These are phyloP conservation scores for Lamprotornis superbus DNA, from an alignment of 2,113 vertebrate species.

Conservation along the genomic window DNA sequence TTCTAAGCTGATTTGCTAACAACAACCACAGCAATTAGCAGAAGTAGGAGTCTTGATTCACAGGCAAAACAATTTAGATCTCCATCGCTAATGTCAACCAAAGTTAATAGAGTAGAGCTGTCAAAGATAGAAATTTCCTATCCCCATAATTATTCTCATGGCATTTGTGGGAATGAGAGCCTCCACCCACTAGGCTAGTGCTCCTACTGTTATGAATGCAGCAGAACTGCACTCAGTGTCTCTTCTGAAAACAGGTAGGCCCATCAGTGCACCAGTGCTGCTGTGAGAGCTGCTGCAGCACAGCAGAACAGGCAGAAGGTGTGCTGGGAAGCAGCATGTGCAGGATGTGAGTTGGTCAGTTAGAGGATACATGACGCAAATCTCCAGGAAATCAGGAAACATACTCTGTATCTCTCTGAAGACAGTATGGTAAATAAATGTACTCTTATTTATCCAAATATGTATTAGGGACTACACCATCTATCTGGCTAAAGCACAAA, in stretches of 20 bases:
- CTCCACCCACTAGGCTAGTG: neutral
- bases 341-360: neutral
- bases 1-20: neutral
- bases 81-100: neutral
- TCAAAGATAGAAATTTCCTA: neutral
- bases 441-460: neutral
- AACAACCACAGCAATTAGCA: neutral
- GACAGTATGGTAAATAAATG: neutral
- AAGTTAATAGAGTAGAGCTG: neutral
- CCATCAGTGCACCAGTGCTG: fast-evolving
- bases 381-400: neutral
- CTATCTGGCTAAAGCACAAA: neutral
- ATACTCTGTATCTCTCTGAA: neutral
- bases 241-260: neutral
- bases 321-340: neutral
- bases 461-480: neutral
- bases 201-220: neutral
- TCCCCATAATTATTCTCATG: neutral
- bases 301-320: neutral
- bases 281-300: neutral
- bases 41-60: neutral
- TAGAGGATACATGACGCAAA: neutral
- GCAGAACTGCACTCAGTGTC: neutral
- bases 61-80: neutral
- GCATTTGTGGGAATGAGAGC: neutral